A percentile compares a stretch with the other conserved stretches of the same genome.
These are phyloP conservation scores for Syngnathus rostellatus DNA, from an alignment of 2,797 vertebrate genomes.

Conservation along the genomic window DNA sequence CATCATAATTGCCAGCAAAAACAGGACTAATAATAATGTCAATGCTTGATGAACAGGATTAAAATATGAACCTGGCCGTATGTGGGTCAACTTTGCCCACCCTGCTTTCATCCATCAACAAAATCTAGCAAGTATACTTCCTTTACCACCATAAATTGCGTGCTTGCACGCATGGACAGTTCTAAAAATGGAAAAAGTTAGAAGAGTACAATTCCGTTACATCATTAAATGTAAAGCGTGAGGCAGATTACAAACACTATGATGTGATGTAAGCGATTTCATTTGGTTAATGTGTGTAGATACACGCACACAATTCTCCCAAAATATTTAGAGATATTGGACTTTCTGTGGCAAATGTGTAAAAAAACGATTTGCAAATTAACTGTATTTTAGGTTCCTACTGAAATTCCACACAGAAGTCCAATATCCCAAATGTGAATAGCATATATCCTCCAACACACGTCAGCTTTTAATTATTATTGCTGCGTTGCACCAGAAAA, in stretches of 20 bases:
- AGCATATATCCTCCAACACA: background rate
- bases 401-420: background rate
- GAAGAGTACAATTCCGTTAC: conserved; percentile 56
- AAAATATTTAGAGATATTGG: background rate
- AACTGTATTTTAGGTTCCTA: too few relatives aligned
- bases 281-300: conserved; percentile 53
- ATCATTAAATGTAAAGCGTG: conserved; percentile 71
- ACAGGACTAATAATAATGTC: too few relatives aligned
- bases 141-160: background rate
- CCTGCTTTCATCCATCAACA: too few relatives aligned
- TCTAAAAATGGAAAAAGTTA: conserved; percentile 48
- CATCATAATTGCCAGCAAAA: too few relatives aligned
- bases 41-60: too few relatives aligned
- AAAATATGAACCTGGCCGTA: too few relatives aligned
- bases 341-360: background rate
- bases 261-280: conserved; percentile 46
- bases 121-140: too few relatives aligned
- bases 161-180: conserved; percentile 40
- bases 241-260: conserved; percentile 66
- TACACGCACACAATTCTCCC: background rate
- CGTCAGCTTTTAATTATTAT: conserved; percentile 68
- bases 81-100: too few relatives aligned
- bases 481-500: conserved; percentile 57
- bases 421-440: background rate
- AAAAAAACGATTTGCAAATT: too few relatives aligned